Evolutionary conservation across 1,140 invertebrate species (phyloP).

Genomic region (Microplitis demolitor): DNA sequence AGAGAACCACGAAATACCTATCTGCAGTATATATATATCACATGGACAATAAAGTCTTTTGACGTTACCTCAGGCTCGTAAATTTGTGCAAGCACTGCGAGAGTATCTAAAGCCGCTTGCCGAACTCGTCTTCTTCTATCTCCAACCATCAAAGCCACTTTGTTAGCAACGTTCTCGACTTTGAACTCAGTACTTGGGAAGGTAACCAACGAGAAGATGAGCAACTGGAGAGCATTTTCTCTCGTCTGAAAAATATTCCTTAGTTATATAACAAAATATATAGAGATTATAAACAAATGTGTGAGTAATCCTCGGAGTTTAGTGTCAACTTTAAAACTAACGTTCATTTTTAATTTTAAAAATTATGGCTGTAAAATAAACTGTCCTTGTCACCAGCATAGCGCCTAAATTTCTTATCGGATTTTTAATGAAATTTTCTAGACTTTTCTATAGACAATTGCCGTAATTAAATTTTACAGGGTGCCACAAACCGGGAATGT

Average conservation of each 20-base stretch:
- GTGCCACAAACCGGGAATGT: too few relatives aligned
- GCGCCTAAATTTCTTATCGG: too few relatives aligned
- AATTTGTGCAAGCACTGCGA: conserved; percentile 78
- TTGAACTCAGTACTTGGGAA: conserved; percentile 84
- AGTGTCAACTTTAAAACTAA: too few relatives aligned
- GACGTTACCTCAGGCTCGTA: conserved; percentile 61
- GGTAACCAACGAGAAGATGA: conserved; percentile 76
- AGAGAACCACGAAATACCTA: background rate
- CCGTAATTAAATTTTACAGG: too few relatives aligned
- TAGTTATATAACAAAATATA: background rate
- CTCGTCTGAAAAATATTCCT: conserved; percentile 62
- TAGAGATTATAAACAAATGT: background rate
- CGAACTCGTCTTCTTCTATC: conserved; percentile 76
- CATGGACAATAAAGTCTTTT: background rate
- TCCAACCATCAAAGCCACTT: conserved; percentile 65
- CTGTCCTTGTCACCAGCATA: too few relatives aligned
- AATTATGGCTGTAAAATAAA: too few relatives aligned
- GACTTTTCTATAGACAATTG: too few relatives aligned
- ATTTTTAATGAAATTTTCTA: too few relatives aligned
- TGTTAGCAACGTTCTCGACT: conserved; percentile 65
- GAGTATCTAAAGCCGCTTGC: conserved; percentile 79
- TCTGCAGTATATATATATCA: background rate
- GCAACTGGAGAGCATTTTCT: conserved; percentile 77
- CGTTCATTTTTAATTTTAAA: too few relatives aligned
- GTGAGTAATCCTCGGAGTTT: background rate